These are phyloP conservation scores for Lumbricus terrestris DNA, from an alignment of 2,888 invertebrate species.

Conservation along the genomic window DNA sequence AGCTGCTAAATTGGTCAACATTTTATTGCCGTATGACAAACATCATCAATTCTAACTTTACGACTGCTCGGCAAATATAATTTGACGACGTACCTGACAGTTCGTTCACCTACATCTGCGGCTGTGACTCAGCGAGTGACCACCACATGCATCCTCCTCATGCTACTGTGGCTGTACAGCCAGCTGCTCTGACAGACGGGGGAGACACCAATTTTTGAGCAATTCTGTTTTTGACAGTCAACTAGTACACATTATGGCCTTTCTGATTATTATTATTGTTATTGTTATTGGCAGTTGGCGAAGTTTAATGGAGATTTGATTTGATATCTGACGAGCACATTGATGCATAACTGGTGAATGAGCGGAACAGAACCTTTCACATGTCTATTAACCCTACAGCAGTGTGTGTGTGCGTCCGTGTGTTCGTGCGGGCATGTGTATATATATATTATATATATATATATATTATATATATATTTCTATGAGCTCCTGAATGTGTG, in stretches of 20 bases:
- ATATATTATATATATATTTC: no score
- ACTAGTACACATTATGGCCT: background rate
- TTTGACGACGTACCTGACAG: background rate
- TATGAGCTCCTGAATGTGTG: background rate
- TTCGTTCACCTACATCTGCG: background rate
- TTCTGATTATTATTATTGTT: background rate
- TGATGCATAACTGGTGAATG: background rate
- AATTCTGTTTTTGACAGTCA: background rate
- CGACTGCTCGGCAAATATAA: background rate
- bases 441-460: no score
- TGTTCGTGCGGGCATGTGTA: no score
- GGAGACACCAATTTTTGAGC: background rate
- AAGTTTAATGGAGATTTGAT: constrained; percentile 3
- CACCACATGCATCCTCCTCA: background rate
- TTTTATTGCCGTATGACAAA: background rate
- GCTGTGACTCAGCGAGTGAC: background rate
- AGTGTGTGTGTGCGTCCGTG: background rate
- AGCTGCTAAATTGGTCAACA: background rate
- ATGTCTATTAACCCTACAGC: background rate
- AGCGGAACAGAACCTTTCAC: background rate
- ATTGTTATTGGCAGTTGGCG: no score
- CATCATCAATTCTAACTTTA: background rate
- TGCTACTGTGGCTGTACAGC: background rate
- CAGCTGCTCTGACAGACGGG: background rate
- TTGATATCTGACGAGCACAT: background rate